Evolutionary conservation across 2,113 vertebrate genomes (phyloP), one percentile per base, ranked within the genome.

Genomic region (Corydoras sp.): DNA sequence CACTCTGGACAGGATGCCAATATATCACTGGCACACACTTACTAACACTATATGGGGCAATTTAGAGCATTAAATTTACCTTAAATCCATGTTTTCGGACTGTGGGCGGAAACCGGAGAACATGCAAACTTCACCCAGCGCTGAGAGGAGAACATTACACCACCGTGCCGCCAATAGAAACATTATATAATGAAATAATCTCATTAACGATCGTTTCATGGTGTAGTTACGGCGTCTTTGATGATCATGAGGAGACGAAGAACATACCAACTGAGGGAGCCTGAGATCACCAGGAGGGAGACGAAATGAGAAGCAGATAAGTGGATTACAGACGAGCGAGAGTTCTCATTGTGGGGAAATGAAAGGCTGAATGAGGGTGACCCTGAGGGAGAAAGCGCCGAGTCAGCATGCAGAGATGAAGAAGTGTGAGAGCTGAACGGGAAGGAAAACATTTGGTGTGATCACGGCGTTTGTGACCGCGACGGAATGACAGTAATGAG

Each of bases 341-440:
- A 6, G 55, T 67, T 55, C 30, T 68, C 11, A 2, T n/a, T 4
- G 14, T 56, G 15, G 32, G 31, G n/a, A 54, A 63, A 49, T 43
- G 50, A 54, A 48, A 15, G 14, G 59, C 55, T 43, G 55, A 50
- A 50, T 50, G 11, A 30, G 56, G 12, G 43, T 60, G 68, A 60
- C 68, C 58, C 68, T 51, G 43, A 13, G 54, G 65, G 65, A 58
- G 11, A 10, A 67, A 67, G 35, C 58, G 35, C 48, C 32, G 32
- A 70, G 49, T 14, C 30, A 62, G 32, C 12, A 49, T 32, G 54
- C 60, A 32, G 31, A 30, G 15, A 32, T n/a, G 60, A 10, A 62
- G 10, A 50, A n/a, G 18, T 51, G 32, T 5, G 24, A 9, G 9
- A n/a, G 56, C 7, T 9, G 15, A 31, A 50, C 15, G 55, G 14